Conservation (phyloP, 35 echinoderm and acorn worm genomes). For the Apostichopus parvimensis region DNA sequence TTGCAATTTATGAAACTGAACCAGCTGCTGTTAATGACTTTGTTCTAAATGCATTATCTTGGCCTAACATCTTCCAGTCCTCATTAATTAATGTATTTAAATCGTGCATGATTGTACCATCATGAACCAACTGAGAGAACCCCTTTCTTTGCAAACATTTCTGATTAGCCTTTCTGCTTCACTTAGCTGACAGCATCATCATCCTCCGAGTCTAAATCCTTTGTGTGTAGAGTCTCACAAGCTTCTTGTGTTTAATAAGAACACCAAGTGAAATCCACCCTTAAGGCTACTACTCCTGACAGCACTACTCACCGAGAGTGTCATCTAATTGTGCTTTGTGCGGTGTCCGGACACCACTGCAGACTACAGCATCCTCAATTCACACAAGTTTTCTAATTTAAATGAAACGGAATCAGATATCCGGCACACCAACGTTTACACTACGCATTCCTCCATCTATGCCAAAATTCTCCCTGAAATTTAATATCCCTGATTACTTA, state of each 20-base stretch:
- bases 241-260: not conserved
- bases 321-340: not conserved
- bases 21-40: too few relatives aligned
- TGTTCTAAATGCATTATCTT: too few relatives aligned
- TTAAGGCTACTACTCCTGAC: not conserved
- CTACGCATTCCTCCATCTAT: not conserved
- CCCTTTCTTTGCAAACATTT: too few relatives aligned
- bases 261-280: not conserved
- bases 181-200: not conserved
- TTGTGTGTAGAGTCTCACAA: not conserved
- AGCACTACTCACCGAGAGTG: not conserved
- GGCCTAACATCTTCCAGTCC: too few relatives aligned
- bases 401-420: not conserved
- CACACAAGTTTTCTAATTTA: not conserved
- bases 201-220: not conserved
- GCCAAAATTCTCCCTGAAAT: not conserved
- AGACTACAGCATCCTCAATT: not conserved
- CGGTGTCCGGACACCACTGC: not conserved
- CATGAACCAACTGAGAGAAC: too few relatives aligned
- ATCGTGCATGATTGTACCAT: too few relatives aligned
- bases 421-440: not conserved
- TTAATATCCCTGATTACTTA: not conserved
- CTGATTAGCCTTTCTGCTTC: not conserved
- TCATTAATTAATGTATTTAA: too few relatives aligned
- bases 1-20: too few relatives aligned